These are phyloP conservation scores for Junco hyemalis DNA, from an alignment of 2,113 vertebrate species.

Conservation along the genomic window DNA sequence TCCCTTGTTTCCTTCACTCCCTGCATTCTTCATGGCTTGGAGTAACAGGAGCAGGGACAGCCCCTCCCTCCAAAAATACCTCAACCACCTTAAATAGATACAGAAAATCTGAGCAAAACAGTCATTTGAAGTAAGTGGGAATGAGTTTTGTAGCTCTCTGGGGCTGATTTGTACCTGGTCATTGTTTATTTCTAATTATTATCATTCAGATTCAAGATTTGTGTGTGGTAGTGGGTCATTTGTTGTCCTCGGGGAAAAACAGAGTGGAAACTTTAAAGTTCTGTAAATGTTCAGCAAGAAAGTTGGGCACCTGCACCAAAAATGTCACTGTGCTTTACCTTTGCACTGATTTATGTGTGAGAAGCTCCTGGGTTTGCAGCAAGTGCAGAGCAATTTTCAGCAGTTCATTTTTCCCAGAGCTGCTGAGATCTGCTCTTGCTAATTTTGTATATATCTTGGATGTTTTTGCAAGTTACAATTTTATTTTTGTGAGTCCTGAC, in stretches of 20 bases:
- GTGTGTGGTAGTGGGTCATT: not conserved
- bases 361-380: not conserved
- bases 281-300: not conserved
- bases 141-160: not conserved
- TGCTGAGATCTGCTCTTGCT: not conserved
- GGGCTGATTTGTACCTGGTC: not conserved
- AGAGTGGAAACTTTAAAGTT: not conserved
- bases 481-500: not conserved
- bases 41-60: not conserved
- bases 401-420: not conserved
- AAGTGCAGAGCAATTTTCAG: not conserved
- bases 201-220: not conserved
- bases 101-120: not conserved
- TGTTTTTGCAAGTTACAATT: not conserved
- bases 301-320: not conserved
- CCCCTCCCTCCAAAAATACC: not conserved
- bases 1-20: not conserved
- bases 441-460: not conserved
- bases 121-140: not conserved
- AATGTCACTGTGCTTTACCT: not conserved
- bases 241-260: not conserved
- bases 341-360: not conserved
- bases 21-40: not conserved
- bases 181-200: not conserved
- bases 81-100: not conserved